Evolutionary conservation across 1,140 invertebrate genomes (phyloP), one percentile per base, ranked within the genome.

Genomic region (Diachasmimorpha longicaudata): DNA sequence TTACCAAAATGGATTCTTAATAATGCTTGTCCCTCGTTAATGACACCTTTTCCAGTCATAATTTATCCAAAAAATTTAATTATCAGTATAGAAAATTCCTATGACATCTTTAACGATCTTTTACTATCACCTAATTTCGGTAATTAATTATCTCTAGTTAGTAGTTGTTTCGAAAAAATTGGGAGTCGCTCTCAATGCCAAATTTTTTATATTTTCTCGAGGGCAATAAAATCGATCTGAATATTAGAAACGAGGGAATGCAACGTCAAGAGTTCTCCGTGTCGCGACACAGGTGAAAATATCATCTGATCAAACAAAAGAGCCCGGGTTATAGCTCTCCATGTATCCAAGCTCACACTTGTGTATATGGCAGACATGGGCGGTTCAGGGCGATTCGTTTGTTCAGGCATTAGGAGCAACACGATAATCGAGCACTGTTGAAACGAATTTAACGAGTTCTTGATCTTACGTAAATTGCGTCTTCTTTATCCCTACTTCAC

Each of bases 281-380:
- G 63, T 81, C 79, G 80, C 48, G 75, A 72, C 81, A 83, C 76
- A 78, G 74, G 77, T 85, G 83, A 80, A 82, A 83, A 84, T 81
- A 82, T 83, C 80, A 85, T 81, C 83, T 85, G 82, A 80, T 75
- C 75, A 86, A 86, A 86, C 78, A 85, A 78, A 71, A 46, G 48
- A 70, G 42, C 21, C 25, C 42, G 42, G 23, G 74, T 48, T 42
- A 21, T 19, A 48, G 39, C 37, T 19, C 13, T 25, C 39, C 63
- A 58, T 39, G 37, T 66, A n/a, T 44, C 63, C 66, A 48, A 63
- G 37, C 63, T 11, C 52, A 44, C 48, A 37, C 42, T 19, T 58
- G 39, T 31, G n/a, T 70, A 36, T 69, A 67, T 25, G 58, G 14
- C 23, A 39, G 67, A 67, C 23, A 44, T 31, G 31, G 19, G 44